A percentile compares a stretch with the other conserved stretches of the same genome.
These are phyloP conservation scores for Cherax quadricarinatus DNA, from an alignment of 1,140 invertebrate species.

Conservation along the genomic window DNA sequence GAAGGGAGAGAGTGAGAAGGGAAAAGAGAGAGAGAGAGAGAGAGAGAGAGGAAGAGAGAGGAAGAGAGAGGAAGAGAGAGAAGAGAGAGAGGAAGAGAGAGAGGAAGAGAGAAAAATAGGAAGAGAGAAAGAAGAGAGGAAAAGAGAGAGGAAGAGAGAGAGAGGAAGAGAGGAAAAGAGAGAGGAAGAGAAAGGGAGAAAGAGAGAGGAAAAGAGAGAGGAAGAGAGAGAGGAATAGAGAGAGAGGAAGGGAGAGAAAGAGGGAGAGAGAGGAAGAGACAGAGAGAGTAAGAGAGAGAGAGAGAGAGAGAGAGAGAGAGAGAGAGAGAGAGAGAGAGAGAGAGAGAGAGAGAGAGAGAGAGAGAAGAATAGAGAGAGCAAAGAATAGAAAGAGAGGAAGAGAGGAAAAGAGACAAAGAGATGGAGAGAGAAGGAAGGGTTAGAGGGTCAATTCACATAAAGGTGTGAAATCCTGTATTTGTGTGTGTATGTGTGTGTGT, in stretches of 20 bases:
- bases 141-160: background rate
- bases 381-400: no score
- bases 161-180: background rate
- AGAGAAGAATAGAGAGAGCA: background rate
- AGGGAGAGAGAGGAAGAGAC: background rate
- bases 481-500: constrained; percentile 20
- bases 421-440: no score
- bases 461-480: constrained; percentile 12
- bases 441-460: no score
- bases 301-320: background rate
- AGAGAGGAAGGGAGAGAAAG: background rate
- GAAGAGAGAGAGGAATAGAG: no score
- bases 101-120: no score
- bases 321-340: background rate
- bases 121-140: background rate
- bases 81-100: no score
- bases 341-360: background rate
- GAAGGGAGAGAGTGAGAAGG: background rate
- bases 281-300: background rate
- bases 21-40: no score
- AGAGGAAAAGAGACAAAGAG: no score
- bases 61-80: background rate
- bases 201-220: background rate
- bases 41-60: background rate
- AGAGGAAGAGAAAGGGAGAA: no score